Evolutionary conservation across 2,113 vertebrate genomes (phyloP).

Genomic region (Myiagra hebetior): DNA sequence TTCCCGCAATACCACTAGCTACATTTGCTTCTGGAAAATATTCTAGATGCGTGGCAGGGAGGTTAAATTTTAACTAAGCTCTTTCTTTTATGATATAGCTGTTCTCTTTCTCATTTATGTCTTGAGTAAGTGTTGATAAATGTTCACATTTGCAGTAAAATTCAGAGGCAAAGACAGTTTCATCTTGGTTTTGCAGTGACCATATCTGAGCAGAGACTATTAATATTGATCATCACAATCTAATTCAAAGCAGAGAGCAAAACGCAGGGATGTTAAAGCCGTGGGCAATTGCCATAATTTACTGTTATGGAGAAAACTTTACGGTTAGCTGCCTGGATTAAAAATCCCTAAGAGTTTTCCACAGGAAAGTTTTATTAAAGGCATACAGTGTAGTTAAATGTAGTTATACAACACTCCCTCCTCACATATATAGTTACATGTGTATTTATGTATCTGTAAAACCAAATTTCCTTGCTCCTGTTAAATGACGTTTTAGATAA

Average conservation of each 20-base stretch:
- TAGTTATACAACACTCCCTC: not conserved
- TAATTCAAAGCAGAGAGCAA: constrained; percentile 34
- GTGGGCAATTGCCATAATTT: constrained; percentile 1
- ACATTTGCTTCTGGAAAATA: not conserved
- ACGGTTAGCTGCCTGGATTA: constrained; percentile 1
- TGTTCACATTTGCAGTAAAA: constrained; percentile 41
- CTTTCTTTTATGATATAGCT: not conserved
- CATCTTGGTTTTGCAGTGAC: constrained; percentile 12
- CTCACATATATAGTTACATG: not conserved
- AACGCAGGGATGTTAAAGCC: not conserved
- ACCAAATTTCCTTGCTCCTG: not conserved
- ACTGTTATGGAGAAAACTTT: not conserved
- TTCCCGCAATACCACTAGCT: not conserved
- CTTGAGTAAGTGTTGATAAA: constrained; percentile 12
- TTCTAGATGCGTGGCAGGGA: not conserved
- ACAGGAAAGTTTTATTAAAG: constrained; percentile 9
- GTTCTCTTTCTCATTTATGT: constrained; percentile 23
- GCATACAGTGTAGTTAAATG: not conserved
- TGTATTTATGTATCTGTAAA: not conserved
- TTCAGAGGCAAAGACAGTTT: not conserved
- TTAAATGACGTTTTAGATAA: not conserved
- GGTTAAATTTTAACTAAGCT: constrained; percentile 38
- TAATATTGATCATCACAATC: constrained; percentile 43
- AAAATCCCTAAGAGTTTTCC: constrained; percentile 19
- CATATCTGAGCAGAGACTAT: constrained; percentile 23